Evolutionary conservation across 92 coral and sea anemone species (phyloP).

Genomic region (Epizoanthus rinbou): DNA sequence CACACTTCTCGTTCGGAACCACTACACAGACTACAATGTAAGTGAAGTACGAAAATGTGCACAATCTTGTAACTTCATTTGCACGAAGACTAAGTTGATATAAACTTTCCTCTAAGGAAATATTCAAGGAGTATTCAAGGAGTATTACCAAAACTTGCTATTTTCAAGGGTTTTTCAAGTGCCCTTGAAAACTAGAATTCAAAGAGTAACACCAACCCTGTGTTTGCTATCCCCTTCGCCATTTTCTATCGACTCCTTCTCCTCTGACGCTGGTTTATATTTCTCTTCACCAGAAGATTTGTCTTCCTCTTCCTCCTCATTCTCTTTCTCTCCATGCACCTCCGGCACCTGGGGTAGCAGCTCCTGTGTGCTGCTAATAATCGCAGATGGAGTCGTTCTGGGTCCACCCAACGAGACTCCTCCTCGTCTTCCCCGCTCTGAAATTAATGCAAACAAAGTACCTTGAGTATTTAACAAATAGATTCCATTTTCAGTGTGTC

Average conservation of each 20-base stretch:
- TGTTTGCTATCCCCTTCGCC: conserved; percentile 50
- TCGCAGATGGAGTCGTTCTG: conserved; percentile 38
- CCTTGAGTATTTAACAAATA: neutral
- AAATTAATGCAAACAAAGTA: neutral
- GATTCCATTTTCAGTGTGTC: too few species aligned
- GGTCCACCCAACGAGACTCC: conserved; percentile 82
- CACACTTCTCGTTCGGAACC: too few species aligned
- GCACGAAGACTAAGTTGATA: too few species aligned
- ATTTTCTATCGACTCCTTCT: conserved; percentile 51
- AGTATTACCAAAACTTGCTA: too few species aligned
- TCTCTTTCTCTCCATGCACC: conserved; percentile 46
- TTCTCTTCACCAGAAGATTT: conserved; percentile 41
- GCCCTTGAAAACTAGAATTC: too few species aligned
- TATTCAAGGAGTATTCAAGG: too few species aligned
- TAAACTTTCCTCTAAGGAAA: too few species aligned
- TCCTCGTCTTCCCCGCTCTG: conserved; percentile 95
- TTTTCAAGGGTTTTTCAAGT: too few species aligned
- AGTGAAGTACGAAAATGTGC: too few species aligned
- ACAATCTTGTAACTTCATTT: too few species aligned
- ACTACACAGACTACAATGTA: too few species aligned
- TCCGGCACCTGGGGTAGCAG: conserved; percentile 48
- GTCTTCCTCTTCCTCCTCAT: conserved; percentile 53
- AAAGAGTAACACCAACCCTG: too few species aligned
- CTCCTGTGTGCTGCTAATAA: conserved; percentile 49
- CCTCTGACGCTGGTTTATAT: conserved; percentile 47